phyloP scores from a whole-genome alignment of 1,140 invertebrate species.

The Macrostomum lignano region DNA sequence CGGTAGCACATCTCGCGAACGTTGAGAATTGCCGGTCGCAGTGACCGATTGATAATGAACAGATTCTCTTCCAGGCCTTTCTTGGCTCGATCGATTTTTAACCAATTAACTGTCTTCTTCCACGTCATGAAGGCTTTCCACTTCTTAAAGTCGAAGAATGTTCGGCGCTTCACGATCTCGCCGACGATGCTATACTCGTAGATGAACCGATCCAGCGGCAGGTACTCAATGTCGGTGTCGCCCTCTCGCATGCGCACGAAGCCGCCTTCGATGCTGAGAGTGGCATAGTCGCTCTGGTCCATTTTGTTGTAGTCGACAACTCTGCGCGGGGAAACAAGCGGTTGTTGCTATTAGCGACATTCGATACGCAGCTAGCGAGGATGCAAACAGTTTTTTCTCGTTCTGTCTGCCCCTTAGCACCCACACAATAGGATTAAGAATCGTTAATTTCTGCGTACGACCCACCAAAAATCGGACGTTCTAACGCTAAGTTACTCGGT shows the following conservation, averaged over 20 bases:
- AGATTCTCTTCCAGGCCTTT: constrained; percentile 36
- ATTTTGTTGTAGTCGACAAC: neutral
- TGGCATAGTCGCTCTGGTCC: constrained; percentile 8
- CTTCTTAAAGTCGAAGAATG: constrained; percentile 40
- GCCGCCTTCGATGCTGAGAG: constrained; percentile 7
- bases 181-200: neutral
- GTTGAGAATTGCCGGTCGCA: constrained; percentile 38
- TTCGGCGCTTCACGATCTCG: constrained; percentile 33
- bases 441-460: neutral
- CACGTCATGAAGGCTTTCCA: constrained; percentile 56
- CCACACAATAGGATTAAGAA: no score
- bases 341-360: neutral
- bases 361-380: neutral
- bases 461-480: neutral
- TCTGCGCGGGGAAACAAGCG: neutral
- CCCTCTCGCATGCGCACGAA: constrained; percentile 3
- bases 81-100: constrained; percentile 35
- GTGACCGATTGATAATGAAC: constrained; percentile 40
- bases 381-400: no score
- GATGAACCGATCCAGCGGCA: neutral
- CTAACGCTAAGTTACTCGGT: neutral
- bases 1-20: constrained; percentile 38
- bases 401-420: no score
- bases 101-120: constrained; percentile 41
- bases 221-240: constrained; percentile 5